Conservation (phyloP, 2,888 invertebrate species). For the Notocelia uddmanniana region DNA sequence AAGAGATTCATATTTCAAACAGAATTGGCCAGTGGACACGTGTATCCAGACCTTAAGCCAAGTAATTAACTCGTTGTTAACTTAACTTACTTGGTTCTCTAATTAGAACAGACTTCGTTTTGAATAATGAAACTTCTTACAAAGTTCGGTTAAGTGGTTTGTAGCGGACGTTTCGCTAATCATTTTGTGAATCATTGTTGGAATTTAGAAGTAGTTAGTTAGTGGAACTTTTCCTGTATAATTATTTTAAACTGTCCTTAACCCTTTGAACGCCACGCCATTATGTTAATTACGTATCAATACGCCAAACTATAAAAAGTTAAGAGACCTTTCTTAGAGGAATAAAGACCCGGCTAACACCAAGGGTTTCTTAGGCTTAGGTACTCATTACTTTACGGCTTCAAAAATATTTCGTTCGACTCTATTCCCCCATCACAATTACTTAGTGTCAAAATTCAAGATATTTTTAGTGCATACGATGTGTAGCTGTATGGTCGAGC, state of each 20-base stretch:
- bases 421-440: too few species aligned
- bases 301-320: too few species aligned
- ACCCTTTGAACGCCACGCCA: not conserved
- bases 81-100: constrained; percentile 21
- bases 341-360: too few species aligned
- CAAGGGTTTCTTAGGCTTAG: too few species aligned
- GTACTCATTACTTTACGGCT: too few species aligned
- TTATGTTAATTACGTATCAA: not conserved
- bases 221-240: constrained; percentile 6
- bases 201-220: not conserved
- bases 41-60: not conserved
- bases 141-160: constrained; percentile 25
- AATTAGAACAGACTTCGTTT: constrained; percentile 31
- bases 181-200: constrained; percentile 13
- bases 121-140: constrained; percentile 30
- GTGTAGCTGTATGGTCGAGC: too few species aligned
- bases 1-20: not conserved
- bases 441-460: too few species aligned
- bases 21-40: not conserved
- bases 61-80: constrained; percentile 34
- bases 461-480: too few species aligned
- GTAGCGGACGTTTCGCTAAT: constrained; percentile 25
- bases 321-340: not conserved
- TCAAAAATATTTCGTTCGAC: too few species aligned
- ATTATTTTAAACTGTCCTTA: not conserved